These are phyloP conservation scores for Koerneria pararmatus DNA, from an alignment of 2,888 invertebrate species.

Conservation along the genomic window DNA sequence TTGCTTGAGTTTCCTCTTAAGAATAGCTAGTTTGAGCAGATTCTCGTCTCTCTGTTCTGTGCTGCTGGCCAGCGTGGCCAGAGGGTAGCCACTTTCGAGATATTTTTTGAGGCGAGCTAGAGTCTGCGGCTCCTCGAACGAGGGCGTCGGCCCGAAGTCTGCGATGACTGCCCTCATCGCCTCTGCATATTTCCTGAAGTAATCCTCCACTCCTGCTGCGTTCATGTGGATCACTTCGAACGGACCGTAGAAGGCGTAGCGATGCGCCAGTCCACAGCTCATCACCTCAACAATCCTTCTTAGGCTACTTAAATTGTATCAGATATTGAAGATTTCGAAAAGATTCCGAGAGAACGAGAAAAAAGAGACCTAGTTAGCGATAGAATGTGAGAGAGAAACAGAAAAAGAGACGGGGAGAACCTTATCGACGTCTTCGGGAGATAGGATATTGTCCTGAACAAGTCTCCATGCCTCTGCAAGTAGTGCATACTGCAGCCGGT, in stretches of 20 bases:
- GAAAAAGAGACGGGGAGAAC: too few species aligned
- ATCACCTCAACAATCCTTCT: conserved; percentile 27
- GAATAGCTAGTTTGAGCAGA: conserved; percentile 28
- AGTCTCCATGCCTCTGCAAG: conserved; percentile 86
- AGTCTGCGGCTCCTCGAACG: conserved; percentile 33
- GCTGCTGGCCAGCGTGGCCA: too few species aligned
- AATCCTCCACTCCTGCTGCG: conserved; percentile 72
- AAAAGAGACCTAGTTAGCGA: too few species aligned
- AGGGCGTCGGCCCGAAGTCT: conserved; percentile 34
- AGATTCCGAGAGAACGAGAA: too few species aligned
- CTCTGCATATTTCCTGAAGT: conserved; percentile 32
- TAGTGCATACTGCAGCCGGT: conserved; percentile 91
- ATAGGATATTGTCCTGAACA: conserved; percentile 78
- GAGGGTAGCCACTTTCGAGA: too few species aligned
- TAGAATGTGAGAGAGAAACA: too few species aligned
- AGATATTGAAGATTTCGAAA: conserved; percentile 69
- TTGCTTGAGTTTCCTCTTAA: conserved; percentile 30
- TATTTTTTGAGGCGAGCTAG: too few species aligned
- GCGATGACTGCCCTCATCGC: conserved; percentile 31
- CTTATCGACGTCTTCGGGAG: conserved; percentile 82
- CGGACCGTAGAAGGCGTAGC: conserved; percentile 91
- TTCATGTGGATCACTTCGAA: conserved; percentile 90
- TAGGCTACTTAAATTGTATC: conserved; percentile 60
- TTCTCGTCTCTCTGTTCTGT: conserved; percentile 30
- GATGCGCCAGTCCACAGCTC: conserved; percentile 71